Evolutionary conservation across 2,797 vertebrate genomes (phyloP).

Genomic region (Xiphorhynchus erythropygius): DNA sequence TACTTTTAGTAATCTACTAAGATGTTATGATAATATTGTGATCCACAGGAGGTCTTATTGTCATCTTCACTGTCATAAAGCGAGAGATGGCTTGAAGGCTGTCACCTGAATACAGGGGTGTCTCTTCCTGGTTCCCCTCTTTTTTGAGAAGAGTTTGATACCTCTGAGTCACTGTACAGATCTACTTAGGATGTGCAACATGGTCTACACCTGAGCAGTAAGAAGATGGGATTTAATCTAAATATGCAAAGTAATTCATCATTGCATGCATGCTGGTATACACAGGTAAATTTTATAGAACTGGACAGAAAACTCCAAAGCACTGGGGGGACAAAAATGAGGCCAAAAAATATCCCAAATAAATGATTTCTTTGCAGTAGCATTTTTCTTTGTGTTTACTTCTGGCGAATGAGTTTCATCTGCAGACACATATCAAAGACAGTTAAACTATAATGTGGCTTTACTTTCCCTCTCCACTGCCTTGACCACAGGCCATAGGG

Average conservation of each 20-base stretch:
- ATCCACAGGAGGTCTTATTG: background rate
- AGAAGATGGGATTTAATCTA: background rate
- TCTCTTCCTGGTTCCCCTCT: background rate
- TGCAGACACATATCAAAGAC: background rate
- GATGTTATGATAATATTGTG: background rate
- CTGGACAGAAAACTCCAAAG: background rate
- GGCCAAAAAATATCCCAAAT: background rate
- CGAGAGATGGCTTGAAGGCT: background rate
- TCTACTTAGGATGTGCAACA: background rate
- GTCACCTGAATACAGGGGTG: background rate
- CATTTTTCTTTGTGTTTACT: background rate
- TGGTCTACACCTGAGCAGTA: background rate
- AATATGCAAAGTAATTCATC: background rate
- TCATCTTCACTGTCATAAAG: background rate
- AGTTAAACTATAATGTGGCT: background rate
- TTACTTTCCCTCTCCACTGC: background rate
- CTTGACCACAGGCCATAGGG: background rate
- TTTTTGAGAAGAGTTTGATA: background rate
- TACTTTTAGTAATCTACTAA: background rate
- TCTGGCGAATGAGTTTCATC: background rate
- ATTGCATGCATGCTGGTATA: background rate
- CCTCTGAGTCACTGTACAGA: background rate
- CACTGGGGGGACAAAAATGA: background rate
- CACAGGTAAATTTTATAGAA: background rate
- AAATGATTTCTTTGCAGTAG: background rate